phyloP scores from a whole-genome alignment of 2,113 vertebrate genomes.

The Oriolus oriolus region DNA sequence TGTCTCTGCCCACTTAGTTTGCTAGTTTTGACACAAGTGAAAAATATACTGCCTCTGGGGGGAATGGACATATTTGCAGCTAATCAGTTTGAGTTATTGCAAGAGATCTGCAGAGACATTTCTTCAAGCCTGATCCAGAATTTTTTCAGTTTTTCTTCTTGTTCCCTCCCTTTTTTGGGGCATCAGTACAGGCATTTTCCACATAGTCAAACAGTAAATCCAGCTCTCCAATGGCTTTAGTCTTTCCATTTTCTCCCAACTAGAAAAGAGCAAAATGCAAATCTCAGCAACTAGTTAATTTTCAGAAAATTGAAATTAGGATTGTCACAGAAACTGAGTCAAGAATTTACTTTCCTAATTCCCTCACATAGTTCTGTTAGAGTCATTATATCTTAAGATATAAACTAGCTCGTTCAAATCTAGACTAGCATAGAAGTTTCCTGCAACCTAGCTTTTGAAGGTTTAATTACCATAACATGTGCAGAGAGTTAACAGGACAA shows the following conservation, averaged over 20 bases:
- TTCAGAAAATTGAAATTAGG: not conserved
- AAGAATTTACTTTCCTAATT: not conserved
- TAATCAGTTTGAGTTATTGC: not conserved
- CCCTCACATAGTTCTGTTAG: not conserved
- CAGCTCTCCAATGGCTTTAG: constrained; percentile 80
- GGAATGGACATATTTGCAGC: not conserved
- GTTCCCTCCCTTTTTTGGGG: not conserved
- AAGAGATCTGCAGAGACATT: not conserved
- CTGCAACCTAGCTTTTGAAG: not conserved
- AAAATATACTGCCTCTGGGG: not conserved
- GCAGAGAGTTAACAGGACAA: not conserved
- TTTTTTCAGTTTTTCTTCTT: constrained; percentile 16
- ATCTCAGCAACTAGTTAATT: not conserved
- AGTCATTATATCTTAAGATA: not conserved
- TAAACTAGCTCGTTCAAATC: not conserved
- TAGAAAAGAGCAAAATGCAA: constrained; percentile 1
- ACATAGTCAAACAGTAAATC: constrained; percentile 72
- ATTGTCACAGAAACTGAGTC: not conserved
- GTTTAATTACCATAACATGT: not conserved
- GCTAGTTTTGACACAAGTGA: not conserved
- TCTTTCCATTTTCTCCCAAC: constrained; percentile 73
- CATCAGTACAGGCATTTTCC: constrained; percentile 43
- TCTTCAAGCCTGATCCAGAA: not conserved
- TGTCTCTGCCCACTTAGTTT: not conserved
- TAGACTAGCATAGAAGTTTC: not conserved